These are phyloP conservation scores for Caenorhabditis inopinata DNA, from an alignment of 1,140 invertebrate species.

Conservation along the genomic window DNA sequence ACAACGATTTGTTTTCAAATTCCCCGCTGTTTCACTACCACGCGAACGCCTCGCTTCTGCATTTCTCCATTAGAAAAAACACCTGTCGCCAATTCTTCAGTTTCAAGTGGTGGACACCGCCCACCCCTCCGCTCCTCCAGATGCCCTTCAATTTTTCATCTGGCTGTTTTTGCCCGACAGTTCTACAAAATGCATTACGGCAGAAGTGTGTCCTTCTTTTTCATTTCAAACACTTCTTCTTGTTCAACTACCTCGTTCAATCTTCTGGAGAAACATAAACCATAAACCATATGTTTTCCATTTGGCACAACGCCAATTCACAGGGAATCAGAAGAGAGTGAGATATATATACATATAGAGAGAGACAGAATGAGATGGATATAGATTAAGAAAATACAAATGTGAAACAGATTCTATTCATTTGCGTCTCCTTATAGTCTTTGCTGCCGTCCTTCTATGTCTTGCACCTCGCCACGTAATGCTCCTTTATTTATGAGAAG, in stretches of 20 bases:
- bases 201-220: not conserved
- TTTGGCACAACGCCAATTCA: slow-evolving; percentile 7
- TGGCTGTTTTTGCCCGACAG: not conserved
- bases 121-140: not conserved
- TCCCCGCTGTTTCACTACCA: not conserved
- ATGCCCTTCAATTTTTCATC: not conserved
- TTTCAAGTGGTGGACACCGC: not conserved
- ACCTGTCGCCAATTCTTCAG: not conserved
- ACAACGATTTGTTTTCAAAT: not conserved
- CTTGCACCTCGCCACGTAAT: no score
- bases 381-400: no score
- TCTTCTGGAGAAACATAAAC: no score
- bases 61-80: not conserved
- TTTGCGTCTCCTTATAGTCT: no score
- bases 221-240: not conserved
- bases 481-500: no score
- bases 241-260: not conserved
- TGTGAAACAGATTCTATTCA: not conserved
- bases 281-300: slow-evolving; percentile 6
- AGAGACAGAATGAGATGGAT: no score
- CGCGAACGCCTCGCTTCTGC: no score
- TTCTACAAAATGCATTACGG: no score
- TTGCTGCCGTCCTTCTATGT: no score
- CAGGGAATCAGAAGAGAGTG: not conserved
- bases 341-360: no score